Evolutionary conservation across 35 echinoderm and acorn worm species (phyloP).

Genomic region (Heliocidaris tuberculata): DNA sequence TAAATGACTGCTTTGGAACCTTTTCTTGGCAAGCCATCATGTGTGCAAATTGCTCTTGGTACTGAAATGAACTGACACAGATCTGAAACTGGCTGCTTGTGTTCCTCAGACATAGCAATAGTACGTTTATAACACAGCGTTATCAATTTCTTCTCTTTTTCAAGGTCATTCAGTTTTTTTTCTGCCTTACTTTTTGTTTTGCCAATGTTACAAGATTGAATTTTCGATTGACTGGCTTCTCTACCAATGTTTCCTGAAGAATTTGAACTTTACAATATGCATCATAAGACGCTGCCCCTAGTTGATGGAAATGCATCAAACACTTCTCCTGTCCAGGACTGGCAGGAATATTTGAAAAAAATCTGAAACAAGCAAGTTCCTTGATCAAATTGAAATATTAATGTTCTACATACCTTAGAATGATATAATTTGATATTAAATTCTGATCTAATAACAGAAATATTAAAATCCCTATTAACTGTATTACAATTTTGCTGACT

Average conservation of each 20-base stretch:
- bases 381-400: not conserved
- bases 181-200: not conserved
- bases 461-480: not conserved
- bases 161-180: not conserved
- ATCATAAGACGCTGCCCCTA: conserved; percentile 5
- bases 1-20: conserved; percentile 35
- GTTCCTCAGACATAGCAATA: not conserved
- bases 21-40: conserved; percentile 34
- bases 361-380: not conserved
- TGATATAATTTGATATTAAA: conserved; percentile 41
- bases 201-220: conserved; percentile 28
- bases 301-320: not conserved
- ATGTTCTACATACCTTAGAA: not conserved
- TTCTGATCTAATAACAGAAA: conserved; percentile 34
- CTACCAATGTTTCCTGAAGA: not conserved
- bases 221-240: conserved; percentile 21
- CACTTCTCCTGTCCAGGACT: not conserved
- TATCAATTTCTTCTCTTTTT: conserved; percentile 49
- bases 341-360: not conserved
- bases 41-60: conserved; percentile 45
- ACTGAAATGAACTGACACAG: not conserved
- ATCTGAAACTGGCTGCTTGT: not conserved
- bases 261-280: conserved; percentile 26
- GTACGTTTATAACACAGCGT: conserved; percentile 32
- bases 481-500: not conserved